Evolutionary conservation across 2,113 vertebrate genomes (phyloP).

Genomic region (Actinemys pallida): DNA sequence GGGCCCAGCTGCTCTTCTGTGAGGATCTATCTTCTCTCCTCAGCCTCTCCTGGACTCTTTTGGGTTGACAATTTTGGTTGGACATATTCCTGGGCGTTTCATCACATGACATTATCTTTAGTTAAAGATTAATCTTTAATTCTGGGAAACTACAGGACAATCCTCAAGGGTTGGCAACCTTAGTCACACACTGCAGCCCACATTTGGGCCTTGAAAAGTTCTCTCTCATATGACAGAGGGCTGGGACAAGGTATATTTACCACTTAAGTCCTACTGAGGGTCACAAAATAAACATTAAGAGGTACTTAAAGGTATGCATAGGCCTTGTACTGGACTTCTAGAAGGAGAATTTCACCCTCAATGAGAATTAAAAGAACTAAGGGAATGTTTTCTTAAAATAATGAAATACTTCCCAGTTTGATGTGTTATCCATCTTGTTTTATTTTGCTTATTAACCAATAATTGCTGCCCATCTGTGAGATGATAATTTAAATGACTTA

Average conservation of each 20-base stretch:
- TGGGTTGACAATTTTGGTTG: too few relatives aligned
- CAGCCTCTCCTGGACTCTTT: background rate
- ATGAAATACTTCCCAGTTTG: constrained; percentile 25
- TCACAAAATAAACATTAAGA: background rate
- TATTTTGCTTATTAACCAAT: constrained; percentile 63
- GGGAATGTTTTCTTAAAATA: constrained; percentile 8
- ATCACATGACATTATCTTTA: too few relatives aligned
- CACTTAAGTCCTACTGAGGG: background rate
- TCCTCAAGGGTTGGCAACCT: too few relatives aligned
- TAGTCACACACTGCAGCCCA: background rate
- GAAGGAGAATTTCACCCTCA: background rate
- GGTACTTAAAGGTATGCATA: background rate
- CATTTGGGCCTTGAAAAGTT: background rate
- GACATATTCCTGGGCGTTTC: too few relatives aligned
- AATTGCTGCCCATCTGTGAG: constrained; percentile 44
- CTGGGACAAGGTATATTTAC: background rate
- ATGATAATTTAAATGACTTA: constrained; percentile 50
- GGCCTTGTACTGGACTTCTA: background rate
- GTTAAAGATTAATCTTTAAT: too few relatives aligned
- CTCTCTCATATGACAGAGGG: background rate
- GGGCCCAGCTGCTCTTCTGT: too few relatives aligned
- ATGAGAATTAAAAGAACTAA: background rate
- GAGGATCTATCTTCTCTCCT: background rate
- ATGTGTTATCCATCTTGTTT: constrained; percentile 17
- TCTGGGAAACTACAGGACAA: too few relatives aligned